Percentiles rank a stretch among this genome's conserved stretches.
Conservation (phyloP, 2,113 vertebrate genomes). For the Butorides virescens region DNA sequence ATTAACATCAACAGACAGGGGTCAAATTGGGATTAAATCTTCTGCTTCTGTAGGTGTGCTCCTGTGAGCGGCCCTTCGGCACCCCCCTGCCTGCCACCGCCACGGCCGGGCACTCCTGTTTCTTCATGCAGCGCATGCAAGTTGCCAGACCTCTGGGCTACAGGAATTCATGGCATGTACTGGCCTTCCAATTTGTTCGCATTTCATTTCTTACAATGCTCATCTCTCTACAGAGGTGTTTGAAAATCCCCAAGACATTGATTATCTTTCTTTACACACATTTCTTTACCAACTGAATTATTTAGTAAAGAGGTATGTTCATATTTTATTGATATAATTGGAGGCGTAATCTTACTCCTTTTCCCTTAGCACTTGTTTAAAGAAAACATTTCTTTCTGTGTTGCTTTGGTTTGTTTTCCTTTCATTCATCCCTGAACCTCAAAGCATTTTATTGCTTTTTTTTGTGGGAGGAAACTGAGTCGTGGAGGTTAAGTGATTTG, state of each 20-base stretch:
- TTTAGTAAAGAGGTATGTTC: constrained; percentile 34
- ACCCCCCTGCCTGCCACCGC: accelerated
- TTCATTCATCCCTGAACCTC: background rate
- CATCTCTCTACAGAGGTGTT: background rate
- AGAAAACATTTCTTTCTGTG: background rate
- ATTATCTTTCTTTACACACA: constrained; percentile 17
- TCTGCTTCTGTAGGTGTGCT: background rate
- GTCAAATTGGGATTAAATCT: background rate
- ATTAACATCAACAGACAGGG: background rate
- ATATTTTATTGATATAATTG: constrained; percentile 47
- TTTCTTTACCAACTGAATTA: constrained; percentile 42
- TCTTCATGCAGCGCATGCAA: background rate
- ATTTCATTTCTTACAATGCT: background rate
- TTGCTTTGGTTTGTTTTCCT: constrained; percentile 6
- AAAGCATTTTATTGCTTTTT: background rate
- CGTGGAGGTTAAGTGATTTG: background rate
- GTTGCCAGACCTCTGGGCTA: background rate
- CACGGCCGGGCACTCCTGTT: background rate
- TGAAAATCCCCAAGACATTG: background rate
- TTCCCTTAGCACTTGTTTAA: background rate
- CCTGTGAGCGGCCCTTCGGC: accelerated
- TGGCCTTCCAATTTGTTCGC: background rate
- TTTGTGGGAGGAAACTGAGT: background rate
- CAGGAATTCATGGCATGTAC: background rate
- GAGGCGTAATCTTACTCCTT: background rate